phyloP scores from a whole-genome alignment of 1,140 invertebrate genomes.

The Drosophila willistoni region DNA sequence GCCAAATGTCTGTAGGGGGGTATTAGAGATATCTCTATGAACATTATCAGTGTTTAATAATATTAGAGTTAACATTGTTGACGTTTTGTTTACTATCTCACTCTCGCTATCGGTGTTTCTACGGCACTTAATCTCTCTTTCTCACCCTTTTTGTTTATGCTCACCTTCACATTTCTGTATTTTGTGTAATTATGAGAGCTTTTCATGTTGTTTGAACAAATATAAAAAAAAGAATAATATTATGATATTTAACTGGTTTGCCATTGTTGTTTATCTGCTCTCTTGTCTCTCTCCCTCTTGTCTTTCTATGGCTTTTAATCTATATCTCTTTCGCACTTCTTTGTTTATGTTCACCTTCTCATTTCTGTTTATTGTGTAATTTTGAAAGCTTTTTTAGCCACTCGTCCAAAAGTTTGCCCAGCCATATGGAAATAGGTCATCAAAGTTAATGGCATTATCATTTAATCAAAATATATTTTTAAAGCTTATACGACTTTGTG shows the following conservation, averaged over 20 bases:
- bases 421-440: background rate
- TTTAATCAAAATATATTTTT: too few relatives aligned
- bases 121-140: background rate
- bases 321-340: background rate
- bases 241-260: too few relatives aligned
- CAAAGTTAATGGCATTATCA: too few relatives aligned
- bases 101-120: background rate
- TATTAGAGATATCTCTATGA: slow-evolving; percentile 3
- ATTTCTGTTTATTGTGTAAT: slow-evolving; percentile 8
- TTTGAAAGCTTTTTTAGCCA: background rate
- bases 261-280: too few relatives aligned
- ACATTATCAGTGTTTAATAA: slow-evolving; percentile 3
- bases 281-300: background rate
- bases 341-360: background rate
- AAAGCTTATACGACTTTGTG: too few relatives aligned
- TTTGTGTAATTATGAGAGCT: slow-evolving; percentile 2
- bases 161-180: background rate
- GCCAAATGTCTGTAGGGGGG: background rate
- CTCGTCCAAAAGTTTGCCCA: background rate
- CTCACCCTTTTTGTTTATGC: background rate
- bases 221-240: too few relatives aligned
- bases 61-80: background rate
- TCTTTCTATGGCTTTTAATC: background rate
- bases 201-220: background rate
- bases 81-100: background rate